Evolutionary conservation across 2,888 invertebrate genomes (phyloP).

Genomic region (Noctua fimbriata): DNA sequence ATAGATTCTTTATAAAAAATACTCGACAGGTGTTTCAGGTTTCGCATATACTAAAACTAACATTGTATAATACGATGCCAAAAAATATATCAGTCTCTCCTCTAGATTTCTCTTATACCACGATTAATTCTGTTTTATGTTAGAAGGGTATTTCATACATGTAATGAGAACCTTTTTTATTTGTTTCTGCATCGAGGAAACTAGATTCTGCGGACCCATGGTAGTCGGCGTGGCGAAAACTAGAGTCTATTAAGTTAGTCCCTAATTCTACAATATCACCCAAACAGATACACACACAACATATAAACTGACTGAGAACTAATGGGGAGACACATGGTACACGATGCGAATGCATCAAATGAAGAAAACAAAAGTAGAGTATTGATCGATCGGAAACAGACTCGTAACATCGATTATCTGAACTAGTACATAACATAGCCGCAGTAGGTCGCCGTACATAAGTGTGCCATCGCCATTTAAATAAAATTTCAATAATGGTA

Average conservation of each 20-base stretch:
- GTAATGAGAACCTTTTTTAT: neutral
- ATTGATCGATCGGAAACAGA: neutral
- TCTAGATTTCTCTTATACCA: neutral
- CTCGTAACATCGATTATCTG: slow-evolving; percentile 28
- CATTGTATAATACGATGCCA: neutral
- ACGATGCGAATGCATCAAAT: neutral
- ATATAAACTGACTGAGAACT: neutral
- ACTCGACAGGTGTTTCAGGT: too few relatives aligned
- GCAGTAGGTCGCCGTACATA: slow-evolving; percentile 44
- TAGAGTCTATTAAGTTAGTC: neutral
- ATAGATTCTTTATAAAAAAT: too few relatives aligned
- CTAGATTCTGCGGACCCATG: neutral
- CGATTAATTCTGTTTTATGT: neutral
- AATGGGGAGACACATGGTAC: neutral
- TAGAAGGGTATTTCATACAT: neutral
- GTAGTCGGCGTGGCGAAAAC: neutral
- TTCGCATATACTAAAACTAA: too few relatives aligned
- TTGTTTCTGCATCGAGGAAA: neutral
- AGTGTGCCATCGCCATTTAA: slow-evolving; percentile 59
- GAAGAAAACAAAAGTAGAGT: slow-evolving; percentile 12
- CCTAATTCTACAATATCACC: neutral
- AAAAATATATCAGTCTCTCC: neutral
- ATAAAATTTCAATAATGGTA: slow-evolving; percentile 62
- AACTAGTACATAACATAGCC: slow-evolving; percentile 27
- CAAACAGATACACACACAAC: neutral